phyloP scores from a whole-genome alignment of 2,797 vertebrate species.

The Enteromius mattozi region DNA sequence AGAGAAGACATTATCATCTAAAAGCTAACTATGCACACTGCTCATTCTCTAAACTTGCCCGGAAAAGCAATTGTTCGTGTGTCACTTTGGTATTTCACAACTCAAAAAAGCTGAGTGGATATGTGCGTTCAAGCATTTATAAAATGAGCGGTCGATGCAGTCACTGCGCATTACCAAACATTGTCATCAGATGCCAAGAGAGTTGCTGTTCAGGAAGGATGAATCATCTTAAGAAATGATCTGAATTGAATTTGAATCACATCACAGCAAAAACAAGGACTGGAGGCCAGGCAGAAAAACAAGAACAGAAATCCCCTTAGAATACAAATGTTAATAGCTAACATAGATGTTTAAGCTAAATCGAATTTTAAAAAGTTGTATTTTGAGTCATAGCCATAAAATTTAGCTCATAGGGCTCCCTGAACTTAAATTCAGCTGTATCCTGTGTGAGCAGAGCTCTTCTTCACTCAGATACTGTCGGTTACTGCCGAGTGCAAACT shows the following conservation, averaged over 20 bases:
- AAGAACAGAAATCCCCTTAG: conserved; percentile 18
- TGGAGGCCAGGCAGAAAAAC: not conserved
- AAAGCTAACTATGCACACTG: not conserved
- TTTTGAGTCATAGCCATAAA: not conserved
- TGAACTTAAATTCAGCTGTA: conserved; percentile 6
- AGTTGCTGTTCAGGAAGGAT: not conserved
- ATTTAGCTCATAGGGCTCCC: not conserved
- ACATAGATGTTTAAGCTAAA: not conserved
- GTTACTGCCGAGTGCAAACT: conserved; percentile 59
- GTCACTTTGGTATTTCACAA: conserved; percentile 38
- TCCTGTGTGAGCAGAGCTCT: not conserved
- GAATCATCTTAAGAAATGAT: conserved; percentile 9
- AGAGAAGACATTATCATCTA: not conserved
- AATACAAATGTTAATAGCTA: conserved; percentile 29
- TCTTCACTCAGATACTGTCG: conserved; percentile 29
- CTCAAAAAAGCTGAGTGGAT: conserved; percentile 8
- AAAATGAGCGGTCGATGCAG: conserved; percentile 19
- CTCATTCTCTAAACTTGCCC: not conserved
- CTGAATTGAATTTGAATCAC: conserved; percentile 23
- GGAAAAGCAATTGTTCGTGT: not conserved
- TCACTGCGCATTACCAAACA: conserved; percentile 7
- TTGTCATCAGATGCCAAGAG: conserved; percentile 12
- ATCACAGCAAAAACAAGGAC: conserved; percentile 28
- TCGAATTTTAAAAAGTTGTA: not conserved
- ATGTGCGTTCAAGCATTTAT: conserved; percentile 18